Evolutionary conservation across 2,113 vertebrate genomes (phyloP).

Genomic region (Sinocyclocheilus maitianheensis): DNA sequence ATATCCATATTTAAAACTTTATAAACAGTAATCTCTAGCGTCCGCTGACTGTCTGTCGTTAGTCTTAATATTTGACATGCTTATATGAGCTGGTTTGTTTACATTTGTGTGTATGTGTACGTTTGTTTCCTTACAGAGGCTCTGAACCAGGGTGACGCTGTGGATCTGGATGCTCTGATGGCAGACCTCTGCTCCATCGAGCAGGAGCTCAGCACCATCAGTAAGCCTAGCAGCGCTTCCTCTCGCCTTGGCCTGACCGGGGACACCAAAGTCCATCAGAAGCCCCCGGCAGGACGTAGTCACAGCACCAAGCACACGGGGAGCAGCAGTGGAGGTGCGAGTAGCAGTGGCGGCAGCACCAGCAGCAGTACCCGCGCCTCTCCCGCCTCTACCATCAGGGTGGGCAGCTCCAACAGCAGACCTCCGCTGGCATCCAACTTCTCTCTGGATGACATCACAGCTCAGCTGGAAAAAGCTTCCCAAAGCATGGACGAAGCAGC

Average conservation of each 20-base stretch:
- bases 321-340: conserved; percentile 71
- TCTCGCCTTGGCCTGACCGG: conserved; percentile 74
- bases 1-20: no score
- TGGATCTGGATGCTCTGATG: conserved; percentile 97
- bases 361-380: conserved; percentile 84
- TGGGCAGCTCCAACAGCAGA: conserved; percentile 61
- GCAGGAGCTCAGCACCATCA: conserved; percentile 92
- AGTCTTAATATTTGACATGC: no score
- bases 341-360: conserved; percentile 70
- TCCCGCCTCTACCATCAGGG: conserved; percentile 72
- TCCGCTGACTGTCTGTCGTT: no score
- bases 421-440: conserved; percentile 83
- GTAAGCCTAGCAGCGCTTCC: conserved; percentile 77
- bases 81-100: not conserved
- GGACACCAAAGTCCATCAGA: conserved; percentile 81
- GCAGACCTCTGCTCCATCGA: conserved; percentile 97
- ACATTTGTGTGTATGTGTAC: conserved; percentile 51
- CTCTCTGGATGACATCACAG: conserved; percentile 96
- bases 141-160: conserved; percentile 91
- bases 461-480: conserved; percentile 94
- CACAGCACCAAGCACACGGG: conserved; percentile 67
- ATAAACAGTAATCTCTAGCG: no score
- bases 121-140: conserved; percentile 83
- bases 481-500: conserved; percentile 97
- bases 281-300: conserved; percentile 80